Conservation (phyloP, 2,113 vertebrate genomes). For the Arenaria interpres region DNA sequence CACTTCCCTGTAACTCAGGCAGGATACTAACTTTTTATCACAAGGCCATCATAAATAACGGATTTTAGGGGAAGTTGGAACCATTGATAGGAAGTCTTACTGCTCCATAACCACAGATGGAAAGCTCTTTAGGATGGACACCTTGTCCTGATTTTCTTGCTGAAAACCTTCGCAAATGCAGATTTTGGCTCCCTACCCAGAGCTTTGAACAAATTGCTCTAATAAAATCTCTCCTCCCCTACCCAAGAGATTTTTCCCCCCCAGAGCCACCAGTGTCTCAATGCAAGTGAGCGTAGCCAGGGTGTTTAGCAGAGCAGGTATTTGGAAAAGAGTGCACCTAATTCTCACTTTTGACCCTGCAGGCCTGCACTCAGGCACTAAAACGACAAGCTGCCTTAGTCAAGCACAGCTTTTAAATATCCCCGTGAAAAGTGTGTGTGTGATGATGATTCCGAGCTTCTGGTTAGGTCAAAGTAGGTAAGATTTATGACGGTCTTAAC, state of each 20-base stretch:
- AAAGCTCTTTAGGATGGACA: slow-evolving; percentile 54
- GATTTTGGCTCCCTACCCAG: slow-evolving; percentile 56
- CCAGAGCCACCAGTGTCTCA: not conserved
- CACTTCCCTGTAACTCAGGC: slow-evolving; percentile 6
- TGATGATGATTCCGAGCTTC: not conserved
- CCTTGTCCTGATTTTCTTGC: slow-evolving; percentile 49
- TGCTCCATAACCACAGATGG: not conserved
- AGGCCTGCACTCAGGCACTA: not conserved
- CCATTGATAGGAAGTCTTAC: not conserved
- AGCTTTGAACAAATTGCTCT: slow-evolving; percentile 46
- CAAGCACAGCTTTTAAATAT: not conserved
- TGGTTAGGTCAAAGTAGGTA: not conserved
- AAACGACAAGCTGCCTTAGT: not conserved
- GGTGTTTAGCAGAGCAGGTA: not conserved
- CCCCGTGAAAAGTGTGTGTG: not conserved
- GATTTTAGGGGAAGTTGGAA: slow-evolving; percentile 26
- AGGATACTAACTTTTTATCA: slow-evolving; percentile 36
- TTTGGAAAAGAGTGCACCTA: not conserved
- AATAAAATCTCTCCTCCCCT: slow-evolving; percentile 17
- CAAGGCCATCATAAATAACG: not conserved
- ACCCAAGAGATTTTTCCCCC: not conserved
- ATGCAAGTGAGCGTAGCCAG: slow-evolving; percentile 5
- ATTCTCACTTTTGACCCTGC: not conserved
- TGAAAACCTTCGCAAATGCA: slow-evolving; percentile 51
- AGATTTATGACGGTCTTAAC: not conserved